Percentiles rank a stretch among this genome's conserved stretches.
Conservation (phyloP, 1,140 invertebrate species). For the Schlechtendalia chinensis region DNA sequence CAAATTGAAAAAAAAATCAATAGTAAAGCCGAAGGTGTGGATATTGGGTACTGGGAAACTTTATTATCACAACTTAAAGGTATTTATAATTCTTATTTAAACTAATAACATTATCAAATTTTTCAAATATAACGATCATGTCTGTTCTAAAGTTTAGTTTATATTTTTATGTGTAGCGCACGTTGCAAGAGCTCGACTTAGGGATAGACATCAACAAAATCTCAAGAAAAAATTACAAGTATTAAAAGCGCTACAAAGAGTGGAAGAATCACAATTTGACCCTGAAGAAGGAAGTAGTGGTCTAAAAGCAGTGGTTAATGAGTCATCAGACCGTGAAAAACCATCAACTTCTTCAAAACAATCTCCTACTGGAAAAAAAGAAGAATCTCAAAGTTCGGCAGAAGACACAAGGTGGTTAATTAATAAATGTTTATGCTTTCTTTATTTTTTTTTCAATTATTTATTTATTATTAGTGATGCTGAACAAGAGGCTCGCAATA, state of each 20-base stretch:
- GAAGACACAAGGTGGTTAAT: constrained; percentile 25
- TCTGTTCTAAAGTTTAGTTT: not conserved
- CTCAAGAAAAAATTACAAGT: constrained; percentile 84
- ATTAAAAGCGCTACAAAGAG: constrained; percentile 84
- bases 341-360: constrained; percentile 32
- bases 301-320: not conserved
- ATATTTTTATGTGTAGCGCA: constrained; percentile 65
- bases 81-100: constrained; percentile 54
- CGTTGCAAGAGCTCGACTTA: constrained; percentile 86
- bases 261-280: constrained; percentile 57
- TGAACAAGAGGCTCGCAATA: constrained; percentile 58
- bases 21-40: constrained; percentile 82
- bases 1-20: constrained; percentile 88
- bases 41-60: constrained; percentile 97
- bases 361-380: constrained; percentile 1
- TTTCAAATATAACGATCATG: not conserved
- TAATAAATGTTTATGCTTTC: not conserved
- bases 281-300: constrained; percentile 47
- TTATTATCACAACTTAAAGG: constrained; percentile 86
- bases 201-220: constrained; percentile 90
- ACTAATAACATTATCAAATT: not conserved
- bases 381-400: not conserved
- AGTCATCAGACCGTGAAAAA: not conserved
- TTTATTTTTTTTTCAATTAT: not conserved
- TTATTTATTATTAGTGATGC: constrained; percentile 53